Evolutionary conservation across 2,113 vertebrate species (phyloP).

Genomic region (Genyomyrus donnyi): DNA sequence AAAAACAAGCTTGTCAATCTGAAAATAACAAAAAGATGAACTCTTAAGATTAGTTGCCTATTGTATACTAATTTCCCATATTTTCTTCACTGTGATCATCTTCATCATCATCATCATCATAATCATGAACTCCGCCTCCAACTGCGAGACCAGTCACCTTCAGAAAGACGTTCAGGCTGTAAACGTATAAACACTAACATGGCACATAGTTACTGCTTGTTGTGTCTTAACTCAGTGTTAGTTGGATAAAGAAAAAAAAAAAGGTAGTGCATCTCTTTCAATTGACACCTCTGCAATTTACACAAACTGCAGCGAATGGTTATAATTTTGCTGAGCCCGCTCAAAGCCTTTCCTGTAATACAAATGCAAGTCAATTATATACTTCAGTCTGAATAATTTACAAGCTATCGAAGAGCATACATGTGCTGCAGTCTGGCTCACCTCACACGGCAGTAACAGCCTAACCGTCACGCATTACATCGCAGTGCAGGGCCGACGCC

Average conservation of each 20-base stretch:
- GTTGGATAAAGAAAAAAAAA: slow-evolving; percentile 42
- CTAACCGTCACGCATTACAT: slow-evolving; percentile 59
- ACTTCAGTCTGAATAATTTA: slow-evolving; percentile 64
- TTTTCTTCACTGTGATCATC: slow-evolving; percentile 48
- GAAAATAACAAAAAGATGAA: slow-evolving; percentile 72
- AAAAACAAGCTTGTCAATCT: slow-evolving; percentile 51
- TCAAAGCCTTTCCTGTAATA: slow-evolving; percentile 73
- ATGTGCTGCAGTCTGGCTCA: slow-evolving; percentile 59
- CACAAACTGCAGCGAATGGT: slow-evolving; percentile 60
- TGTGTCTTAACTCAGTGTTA: slow-evolving; percentile 57
- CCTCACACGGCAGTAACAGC: slow-evolving; percentile 66
- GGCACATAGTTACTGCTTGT: slow-evolving; percentile 73
- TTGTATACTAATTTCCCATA: not conserved
- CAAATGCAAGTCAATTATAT: slow-evolving; percentile 62
- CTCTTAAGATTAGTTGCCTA: slow-evolving; percentile 31
- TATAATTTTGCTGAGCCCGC: slow-evolving; percentile 87
- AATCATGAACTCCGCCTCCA: slow-evolving; percentile 31
- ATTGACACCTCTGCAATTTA: slow-evolving; percentile 53
- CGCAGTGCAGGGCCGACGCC: slow-evolving; percentile 27
- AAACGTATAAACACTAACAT: slow-evolving; percentile 76
- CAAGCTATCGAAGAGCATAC: slow-evolving; percentile 69
- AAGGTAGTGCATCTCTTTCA: slow-evolving; percentile 73
- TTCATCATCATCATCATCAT: slow-evolving; percentile 14
- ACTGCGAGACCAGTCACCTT: slow-evolving; percentile 49
- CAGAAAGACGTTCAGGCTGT: slow-evolving; percentile 81